A percentile compares a stretch with the other conserved stretches of the same genome.
Evolutionary conservation across 1,140 invertebrate genomes (phyloP).

Genomic region (Branchinecta lynchi): DNA sequence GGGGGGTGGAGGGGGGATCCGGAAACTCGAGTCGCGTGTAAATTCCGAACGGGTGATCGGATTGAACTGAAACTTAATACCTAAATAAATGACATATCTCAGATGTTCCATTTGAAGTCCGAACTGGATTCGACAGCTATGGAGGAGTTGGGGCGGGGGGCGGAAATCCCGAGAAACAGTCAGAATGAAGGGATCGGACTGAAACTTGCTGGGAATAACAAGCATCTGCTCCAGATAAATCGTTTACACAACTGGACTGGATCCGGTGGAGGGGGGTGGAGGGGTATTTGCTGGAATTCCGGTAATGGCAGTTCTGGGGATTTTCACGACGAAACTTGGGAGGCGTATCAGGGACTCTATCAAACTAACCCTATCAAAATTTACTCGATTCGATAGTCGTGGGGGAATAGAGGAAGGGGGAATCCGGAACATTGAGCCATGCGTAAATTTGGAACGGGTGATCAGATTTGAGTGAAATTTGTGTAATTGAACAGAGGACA

Average conservation of each 20-base stretch:
- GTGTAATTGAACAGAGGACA: too few relatives aligned
- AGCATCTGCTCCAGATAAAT: background rate
- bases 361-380: too few relatives aligned
- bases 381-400: too few relatives aligned
- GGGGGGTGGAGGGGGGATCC: background rate
- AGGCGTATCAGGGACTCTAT: too few relatives aligned
- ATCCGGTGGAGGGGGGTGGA: background rate
- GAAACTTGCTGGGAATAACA: background rate
- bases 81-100: background rate
- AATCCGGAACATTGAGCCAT: too few relatives aligned
- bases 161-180: constrained; percentile 4
- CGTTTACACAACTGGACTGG: background rate
- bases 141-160: background rate
- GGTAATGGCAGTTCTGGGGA: background rate
- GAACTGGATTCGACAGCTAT: background rate
- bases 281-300: background rate
- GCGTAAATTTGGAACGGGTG: too few relatives aligned
- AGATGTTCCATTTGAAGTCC: constrained; percentile 1
- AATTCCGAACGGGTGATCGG: background rate
- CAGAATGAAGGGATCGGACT: background rate
- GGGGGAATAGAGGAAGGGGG: too few relatives aligned
- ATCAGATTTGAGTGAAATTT: too few relatives aligned
- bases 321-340: too few relatives aligned
- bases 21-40: background rate
- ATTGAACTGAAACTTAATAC: background rate